Percentiles rank a stretch among this genome's conserved stretches.
Conservation (phyloP, 1,140 invertebrate genomes). For the Dendroctonus valens region DNA sequence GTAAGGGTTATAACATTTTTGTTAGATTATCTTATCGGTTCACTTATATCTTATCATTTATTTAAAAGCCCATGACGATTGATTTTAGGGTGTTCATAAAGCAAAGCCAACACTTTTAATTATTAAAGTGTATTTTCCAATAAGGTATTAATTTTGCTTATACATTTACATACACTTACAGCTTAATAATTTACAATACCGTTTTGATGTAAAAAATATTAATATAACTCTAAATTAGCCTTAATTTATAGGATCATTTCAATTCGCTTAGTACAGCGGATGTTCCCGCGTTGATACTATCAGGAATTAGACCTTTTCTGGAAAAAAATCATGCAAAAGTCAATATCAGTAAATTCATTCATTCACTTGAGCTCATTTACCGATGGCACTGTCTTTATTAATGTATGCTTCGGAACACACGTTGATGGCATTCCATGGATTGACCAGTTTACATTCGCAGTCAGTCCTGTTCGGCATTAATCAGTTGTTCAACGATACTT, state of each 20-base stretch:
- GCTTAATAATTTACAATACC: conserved; percentile 36
- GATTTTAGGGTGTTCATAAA: too few species aligned
- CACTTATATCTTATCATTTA: too few species aligned
- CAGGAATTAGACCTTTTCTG: conserved; percentile 36
- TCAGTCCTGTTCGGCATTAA: conserved; percentile 53
- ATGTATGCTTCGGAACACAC: conserved; percentile 52
- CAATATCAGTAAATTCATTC: background rate
- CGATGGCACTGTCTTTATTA: conserved; percentile 47
- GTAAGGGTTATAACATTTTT: too few species aligned
- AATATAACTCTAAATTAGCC: conserved; percentile 25
- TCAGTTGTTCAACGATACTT: conserved; percentile 52
- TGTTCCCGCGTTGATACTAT: conserved; percentile 7
- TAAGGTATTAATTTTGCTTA: too few species aligned
- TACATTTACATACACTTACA: background rate
- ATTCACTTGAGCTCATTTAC: conserved; percentile 25
- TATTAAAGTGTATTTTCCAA: too few species aligned
- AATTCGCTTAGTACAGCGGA: conserved; percentile 5
- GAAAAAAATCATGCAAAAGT: conserved; percentile 20
- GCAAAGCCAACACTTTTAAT: too few species aligned
- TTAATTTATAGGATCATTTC: conserved; percentile 24
- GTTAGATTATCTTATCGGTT: too few species aligned
- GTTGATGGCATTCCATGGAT: conserved; percentile 45
- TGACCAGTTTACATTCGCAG: conserved; percentile 52
- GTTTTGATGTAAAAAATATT: conserved; percentile 31
- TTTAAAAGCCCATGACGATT: too few species aligned